These are phyloP conservation scores for Diabrotica virgifera DNA, from an alignment of 1,140 invertebrate species.

Conservation along the genomic window DNA sequence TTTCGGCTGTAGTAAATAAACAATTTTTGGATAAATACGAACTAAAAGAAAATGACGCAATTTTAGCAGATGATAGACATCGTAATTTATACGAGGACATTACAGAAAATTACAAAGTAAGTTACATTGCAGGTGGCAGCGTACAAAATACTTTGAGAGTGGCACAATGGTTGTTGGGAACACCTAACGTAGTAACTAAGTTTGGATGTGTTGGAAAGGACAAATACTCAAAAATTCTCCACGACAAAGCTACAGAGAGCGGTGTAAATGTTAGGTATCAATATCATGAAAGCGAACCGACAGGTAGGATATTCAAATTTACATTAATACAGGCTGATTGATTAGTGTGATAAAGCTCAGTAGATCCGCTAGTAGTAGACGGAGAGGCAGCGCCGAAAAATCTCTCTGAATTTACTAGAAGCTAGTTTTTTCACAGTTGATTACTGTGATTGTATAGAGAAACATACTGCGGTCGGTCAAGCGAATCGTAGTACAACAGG, in stretches of 20 bases:
- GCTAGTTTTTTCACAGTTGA: no score
- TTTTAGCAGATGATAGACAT: conserved; percentile 91
- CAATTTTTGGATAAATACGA: conserved; percentile 82
- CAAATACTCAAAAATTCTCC: conserved; percentile 83
- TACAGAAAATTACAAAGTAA: conserved; percentile 66
- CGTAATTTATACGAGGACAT: conserved; percentile 83
- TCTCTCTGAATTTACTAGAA: no score
- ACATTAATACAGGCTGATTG: no score
- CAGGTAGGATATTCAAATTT: conserved; percentile 55
- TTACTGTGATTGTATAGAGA: no score
- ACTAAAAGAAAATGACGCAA: conserved; percentile 90
- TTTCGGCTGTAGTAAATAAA: conserved; percentile 78
- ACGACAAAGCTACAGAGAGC: conserved; percentile 72
- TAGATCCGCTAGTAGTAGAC: no score
- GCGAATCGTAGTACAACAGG: no score
- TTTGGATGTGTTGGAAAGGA: conserved; percentile 97
- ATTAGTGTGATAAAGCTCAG: no score
- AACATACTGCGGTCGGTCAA: no score
- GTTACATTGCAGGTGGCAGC: conserved; percentile 94
- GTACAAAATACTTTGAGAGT: conserved; percentile 92
- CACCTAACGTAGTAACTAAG: conserved; percentile 78
- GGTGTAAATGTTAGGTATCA: conserved; percentile 90
- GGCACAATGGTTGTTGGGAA: conserved; percentile 87
- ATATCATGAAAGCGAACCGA: conserved; percentile 70
- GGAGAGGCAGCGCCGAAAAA: no score